Base-by-base conservation (phyloP, 2,113 vertebrate genomes). In the Erythrolamprus reginae region DNA sequence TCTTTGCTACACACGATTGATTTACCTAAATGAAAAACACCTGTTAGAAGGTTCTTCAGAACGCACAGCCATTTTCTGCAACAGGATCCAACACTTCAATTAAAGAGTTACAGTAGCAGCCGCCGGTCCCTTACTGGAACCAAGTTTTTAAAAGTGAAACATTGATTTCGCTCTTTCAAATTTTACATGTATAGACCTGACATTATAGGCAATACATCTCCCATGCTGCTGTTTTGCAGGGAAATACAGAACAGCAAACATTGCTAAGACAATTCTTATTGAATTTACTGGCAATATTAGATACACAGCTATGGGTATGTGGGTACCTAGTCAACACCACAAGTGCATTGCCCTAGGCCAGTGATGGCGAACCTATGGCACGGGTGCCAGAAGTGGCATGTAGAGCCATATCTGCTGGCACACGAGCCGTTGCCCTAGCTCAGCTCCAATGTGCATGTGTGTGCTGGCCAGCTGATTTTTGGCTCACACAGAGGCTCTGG, bases 1-100 rank as follows among this genome's bases (percentile, higher is more conserved):
- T 98, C 98, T 91, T 97, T 97, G 94, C 99, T 99, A 95, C 98
- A 99, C 87, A 98, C 93, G 94, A 99, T 94, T 2, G 97, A 98
- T 94, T 99, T 99, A 53, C 98, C 99, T 99, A 94, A 52, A 91
- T 91, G 82, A 89, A 84, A 90, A 93, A 55, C 10, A 1, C 1
- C 55, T 70, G 10, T 65, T 90, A 94, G 17, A 0, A 6, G 38
- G 15, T 26, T 89, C 89, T 89, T 45, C 51, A 90, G 56, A 26
- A 52, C 84, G 23, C 48, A 70, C 4, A 24, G 70, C 28, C 83
- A n/a, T 85, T 94, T 90, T 87, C 88, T 47, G 87, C 33, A 77
- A 93, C 84, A 53, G 7, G 42, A 42, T 28, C 19, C 45, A 38
- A 61, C 56, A 45, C 4, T 23, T 26, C 56, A 58, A 58, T 58